Base-by-base conservation (phyloP, 2,797 vertebrate genomes). In the Carduelis carduelis region DNA sequence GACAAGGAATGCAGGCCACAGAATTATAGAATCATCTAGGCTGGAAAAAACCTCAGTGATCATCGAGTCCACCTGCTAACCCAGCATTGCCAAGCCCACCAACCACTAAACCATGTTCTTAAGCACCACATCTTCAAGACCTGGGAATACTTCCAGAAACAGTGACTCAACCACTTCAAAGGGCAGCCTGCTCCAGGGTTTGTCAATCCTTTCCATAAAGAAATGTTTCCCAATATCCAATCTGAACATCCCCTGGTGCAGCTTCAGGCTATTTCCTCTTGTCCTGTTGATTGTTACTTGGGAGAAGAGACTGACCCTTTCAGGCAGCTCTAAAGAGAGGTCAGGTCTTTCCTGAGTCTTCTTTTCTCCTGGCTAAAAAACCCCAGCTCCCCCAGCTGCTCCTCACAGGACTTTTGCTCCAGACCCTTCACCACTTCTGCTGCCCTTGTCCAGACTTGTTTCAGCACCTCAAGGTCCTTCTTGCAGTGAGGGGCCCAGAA, bases 271-370 rank as follows among this genome's bases (percentile, higher is more conserved):
- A 5, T 50, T 75, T 82, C 49, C 32, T 63, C 70, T 56, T n/a
- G 49, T 49, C 27, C 27, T n/a, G 15, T 53, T 16, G 12, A n/a
- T 28, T 55, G 27, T 43, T 35, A 43, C 22, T 47, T 32, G 30
- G 12, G 19, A 68, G 12, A 35, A 61, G 32, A 61, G 22, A 35
- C 6, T 0, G 0, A 81, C 6, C 8, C 32, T 56, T 61, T 55
- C 56, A 63, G 19, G 16, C 6, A 43, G 63, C 11, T 56, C 11
- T n/a, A 37, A 32, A 55, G 23, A 69, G 47, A 53, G 32, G 14
- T 24, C 46, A 69, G 9, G 41, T 69, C 32, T 23, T 23, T 28
- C 27, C 16, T 16, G 19, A 41, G 23, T 43, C 27, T 75, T n/a
- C 47, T 55, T 41, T 69, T 9, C 27, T 89, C 26, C 43, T 63